These are phyloP conservation scores for Erebia epiphron DNA, from an alignment of 2,888 invertebrate genomes.

Conservation along the genomic window DNA sequence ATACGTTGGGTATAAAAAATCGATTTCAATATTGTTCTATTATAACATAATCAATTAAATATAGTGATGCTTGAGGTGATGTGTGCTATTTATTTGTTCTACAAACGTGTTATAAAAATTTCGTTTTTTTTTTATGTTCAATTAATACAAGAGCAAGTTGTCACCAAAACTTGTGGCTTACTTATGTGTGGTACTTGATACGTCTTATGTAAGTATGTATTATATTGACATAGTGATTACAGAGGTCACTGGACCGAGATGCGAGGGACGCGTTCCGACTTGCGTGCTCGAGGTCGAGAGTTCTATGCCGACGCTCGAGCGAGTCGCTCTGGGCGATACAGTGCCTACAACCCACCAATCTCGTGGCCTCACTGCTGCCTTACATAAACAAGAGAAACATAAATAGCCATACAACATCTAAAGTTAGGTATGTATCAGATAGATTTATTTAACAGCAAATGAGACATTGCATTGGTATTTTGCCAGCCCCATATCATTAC, in stretches of 20 bases:
- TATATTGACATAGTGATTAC: conserved; percentile 49
- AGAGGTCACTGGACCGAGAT: conserved; percentile 55
- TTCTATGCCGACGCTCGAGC: background rate
- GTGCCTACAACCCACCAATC: conserved; percentile 42
- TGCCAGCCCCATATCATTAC: conserved; percentile 54
- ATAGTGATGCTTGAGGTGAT: background rate
- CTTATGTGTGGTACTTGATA: conserved; percentile 52
- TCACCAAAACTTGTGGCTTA: conserved; percentile 57
- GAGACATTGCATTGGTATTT: conserved; percentile 62
- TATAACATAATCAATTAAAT: background rate
- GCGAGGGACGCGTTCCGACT: conserved; percentile 63
- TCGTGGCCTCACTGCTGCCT: conserved; percentile 50
- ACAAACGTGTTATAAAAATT: conserved; percentile 4
- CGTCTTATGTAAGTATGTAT: conserved; percentile 53
- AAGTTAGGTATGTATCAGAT: conserved; percentile 54
- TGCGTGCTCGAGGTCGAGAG: conserved; percentile 35
- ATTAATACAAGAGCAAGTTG: conserved; percentile 66
- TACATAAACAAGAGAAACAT: conserved; percentile 57
- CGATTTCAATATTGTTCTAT: background rate
- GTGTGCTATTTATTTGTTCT: background rate
- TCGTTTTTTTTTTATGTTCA: conserved; percentile 48
- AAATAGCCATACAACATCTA: conserved; percentile 63
- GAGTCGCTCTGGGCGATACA: conserved; percentile 11
- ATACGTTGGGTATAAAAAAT: conserved; percentile 5
- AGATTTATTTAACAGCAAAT: conserved; percentile 64